Percentiles rank a stretch among this genome's conserved stretches.
phyloP scores from a whole-genome alignment of 35 echinoderm and acorn worm species.

The Holothuria glaberrima region DNA sequence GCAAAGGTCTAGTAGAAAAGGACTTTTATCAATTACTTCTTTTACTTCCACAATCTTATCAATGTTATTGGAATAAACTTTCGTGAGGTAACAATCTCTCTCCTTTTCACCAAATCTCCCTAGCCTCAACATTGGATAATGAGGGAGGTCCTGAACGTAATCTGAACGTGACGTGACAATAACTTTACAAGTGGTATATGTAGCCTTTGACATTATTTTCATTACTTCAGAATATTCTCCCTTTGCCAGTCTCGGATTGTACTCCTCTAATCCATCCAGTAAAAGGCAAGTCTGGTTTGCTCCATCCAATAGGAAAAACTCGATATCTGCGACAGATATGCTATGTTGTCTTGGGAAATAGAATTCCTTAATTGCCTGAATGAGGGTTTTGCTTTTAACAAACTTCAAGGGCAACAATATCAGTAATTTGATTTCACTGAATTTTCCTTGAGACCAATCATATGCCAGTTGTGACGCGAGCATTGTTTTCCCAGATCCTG shows the following conservation, averaged over 20 bases:
- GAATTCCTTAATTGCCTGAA: not conserved
- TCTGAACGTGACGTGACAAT: conserved; percentile 16
- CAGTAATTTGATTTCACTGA: not conserved
- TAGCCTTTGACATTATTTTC: conserved; percentile 6
- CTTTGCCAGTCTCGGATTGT: not conserved
- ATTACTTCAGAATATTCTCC: not conserved
- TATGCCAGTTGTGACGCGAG: conserved; percentile 18
- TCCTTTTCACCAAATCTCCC: not conserved
- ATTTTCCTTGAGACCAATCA: not conserved
- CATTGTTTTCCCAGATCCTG: conserved; percentile 38
- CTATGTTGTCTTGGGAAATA: not conserved
- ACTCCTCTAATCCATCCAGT: conserved; percentile 18
- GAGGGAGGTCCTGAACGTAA: conserved; percentile 3
- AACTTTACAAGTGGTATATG: not conserved
- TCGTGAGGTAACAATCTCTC: not conserved
- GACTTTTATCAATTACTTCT: not conserved
- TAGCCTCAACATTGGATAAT: conserved; percentile 20
- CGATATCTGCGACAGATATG: not conserved
- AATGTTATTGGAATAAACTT: not conserved
- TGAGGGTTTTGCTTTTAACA: not conserved
- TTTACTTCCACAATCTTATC: not conserved
- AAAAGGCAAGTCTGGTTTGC: not conserved
- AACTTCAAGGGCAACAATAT: conserved; percentile 4
- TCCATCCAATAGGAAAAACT: not conserved
- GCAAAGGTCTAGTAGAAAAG: not conserved